These are phyloP conservation scores for Drepana arcuata DNA, from an alignment of 1,140 invertebrate genomes.

Conservation along the genomic window DNA sequence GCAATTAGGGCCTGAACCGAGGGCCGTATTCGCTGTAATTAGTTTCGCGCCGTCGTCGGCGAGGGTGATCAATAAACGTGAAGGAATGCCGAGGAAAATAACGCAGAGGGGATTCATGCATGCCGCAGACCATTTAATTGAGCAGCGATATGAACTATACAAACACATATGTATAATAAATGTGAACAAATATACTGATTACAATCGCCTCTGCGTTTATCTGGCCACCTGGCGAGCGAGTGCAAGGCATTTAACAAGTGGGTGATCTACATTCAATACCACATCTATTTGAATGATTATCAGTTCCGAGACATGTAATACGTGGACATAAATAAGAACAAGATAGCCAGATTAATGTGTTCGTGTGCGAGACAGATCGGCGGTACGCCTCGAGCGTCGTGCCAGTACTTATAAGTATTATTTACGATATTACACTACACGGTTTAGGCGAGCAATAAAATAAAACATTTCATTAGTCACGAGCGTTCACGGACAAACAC, in stretches of 20 bases:
- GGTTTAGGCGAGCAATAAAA: conserved; percentile 24
- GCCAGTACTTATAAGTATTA: conserved; percentile 18
- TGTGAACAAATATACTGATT: too few species aligned
- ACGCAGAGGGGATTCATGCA: too few species aligned
- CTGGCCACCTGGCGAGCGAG: too few species aligned
- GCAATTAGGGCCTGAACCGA: conserved; percentile 52
- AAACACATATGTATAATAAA: too few species aligned
- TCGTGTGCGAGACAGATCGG: conserved; percentile 18
- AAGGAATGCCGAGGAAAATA: too few species aligned
- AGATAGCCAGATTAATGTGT: conserved; percentile 20
- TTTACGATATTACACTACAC: conserved; percentile 19
- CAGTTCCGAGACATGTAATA: conserved; percentile 5
- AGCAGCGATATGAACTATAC: too few species aligned
- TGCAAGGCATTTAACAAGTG: too few species aligned
- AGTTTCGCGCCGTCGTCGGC: conserved; percentile 43
- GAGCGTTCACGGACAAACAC: conserved; percentile 29
- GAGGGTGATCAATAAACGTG: conserved; percentile 37
- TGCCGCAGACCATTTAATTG: too few species aligned
- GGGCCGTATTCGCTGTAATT: conserved; percentile 49
- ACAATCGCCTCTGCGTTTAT: too few species aligned
- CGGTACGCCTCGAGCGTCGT: conserved; percentile 9
- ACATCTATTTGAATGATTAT: too few species aligned
- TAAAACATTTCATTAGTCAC: conserved; percentile 30
- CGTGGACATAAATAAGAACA: conserved; percentile 11
- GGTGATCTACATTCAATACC: too few species aligned